Percentiles rank a stretch among this genome's conserved stretches.
phyloP scores from a whole-genome alignment of 30 jellyfish, hydroid and myxozoan species.

The Hydractinia echinata region DNA sequence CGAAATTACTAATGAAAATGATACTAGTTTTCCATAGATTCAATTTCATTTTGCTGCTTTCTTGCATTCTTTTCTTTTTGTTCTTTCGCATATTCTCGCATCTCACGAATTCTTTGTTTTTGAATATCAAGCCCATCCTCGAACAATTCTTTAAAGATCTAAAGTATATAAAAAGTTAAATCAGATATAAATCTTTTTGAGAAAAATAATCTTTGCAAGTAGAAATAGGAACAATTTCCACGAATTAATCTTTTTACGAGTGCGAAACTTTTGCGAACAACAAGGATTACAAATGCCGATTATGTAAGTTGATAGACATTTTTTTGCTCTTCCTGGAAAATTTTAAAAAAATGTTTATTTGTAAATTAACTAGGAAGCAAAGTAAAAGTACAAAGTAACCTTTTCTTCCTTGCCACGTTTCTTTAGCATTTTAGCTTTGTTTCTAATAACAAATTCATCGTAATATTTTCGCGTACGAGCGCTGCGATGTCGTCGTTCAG shows the following conservation, averaged over 20 bases:
- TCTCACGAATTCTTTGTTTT: slow-evolving; percentile 68
- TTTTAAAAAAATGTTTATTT: background rate
- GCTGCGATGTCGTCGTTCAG: slow-evolving; percentile 68
- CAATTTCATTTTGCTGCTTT: slow-evolving; percentile 78
- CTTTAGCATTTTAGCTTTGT: slow-evolving; percentile 75
- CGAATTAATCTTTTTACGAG: too few species aligned
- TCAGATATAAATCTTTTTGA: too few species aligned
- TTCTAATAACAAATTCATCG: slow-evolving; percentile 67
- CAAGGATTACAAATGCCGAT: too few species aligned
- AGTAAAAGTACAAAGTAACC: slow-evolving; percentile 30
- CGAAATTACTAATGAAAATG: slow-evolving; percentile 12
- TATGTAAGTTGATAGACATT: background rate
- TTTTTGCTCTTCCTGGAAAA: background rate
- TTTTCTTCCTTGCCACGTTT: slow-evolving; percentile 74
- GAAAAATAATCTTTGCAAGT: too few species aligned
- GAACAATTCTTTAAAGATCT: slow-evolving; percentile 73
- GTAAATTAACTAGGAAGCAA: background rate
- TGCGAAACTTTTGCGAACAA: too few species aligned
- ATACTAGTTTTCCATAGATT: slow-evolving; percentile 86
- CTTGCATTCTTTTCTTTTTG: slow-evolving; percentile 66
- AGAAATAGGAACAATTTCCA: too few species aligned
- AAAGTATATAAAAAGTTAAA: background rate
- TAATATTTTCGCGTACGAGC: slow-evolving; percentile 92
- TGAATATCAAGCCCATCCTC: slow-evolving; percentile 90
- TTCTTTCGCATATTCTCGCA: slow-evolving; percentile 72